These are phyloP conservation scores for Arctocebus calabarensis DNA, from an alignment of 2,797 vertebrate genomes.

Conservation along the genomic window DNA sequence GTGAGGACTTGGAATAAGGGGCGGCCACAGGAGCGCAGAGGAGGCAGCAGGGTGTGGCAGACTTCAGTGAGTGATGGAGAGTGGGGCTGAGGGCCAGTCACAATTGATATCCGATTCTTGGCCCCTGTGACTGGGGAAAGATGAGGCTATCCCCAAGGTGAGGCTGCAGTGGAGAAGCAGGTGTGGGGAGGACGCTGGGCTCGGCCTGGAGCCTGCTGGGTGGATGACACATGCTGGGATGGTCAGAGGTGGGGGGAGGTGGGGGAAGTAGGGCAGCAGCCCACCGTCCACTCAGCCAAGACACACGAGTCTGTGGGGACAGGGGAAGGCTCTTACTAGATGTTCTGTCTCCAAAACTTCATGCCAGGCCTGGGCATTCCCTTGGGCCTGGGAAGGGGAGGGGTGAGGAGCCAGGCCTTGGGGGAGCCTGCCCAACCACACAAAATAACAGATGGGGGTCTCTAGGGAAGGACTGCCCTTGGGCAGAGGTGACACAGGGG, in stretches of 20 bases:
- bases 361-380: constrained; percentile 2
- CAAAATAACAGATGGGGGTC: neutral
- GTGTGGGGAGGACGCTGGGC: no score
- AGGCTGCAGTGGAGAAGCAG: neutral
- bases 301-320: fast-evolving
- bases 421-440: constrained; percentile 65
- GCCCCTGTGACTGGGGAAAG: neutral
- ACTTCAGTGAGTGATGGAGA: neutral
- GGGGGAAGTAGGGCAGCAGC: neutral
- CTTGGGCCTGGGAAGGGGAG: constrained; percentile 16
- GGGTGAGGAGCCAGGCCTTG: neutral
- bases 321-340: neutral
- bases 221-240: neutral
- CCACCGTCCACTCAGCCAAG: no score
- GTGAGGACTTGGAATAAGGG: neutral
- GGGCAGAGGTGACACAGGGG: constrained; percentile 64
- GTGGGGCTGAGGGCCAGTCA: neutral
- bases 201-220: neutral
- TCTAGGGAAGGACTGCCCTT: constrained; percentile 59
- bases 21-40: neutral
- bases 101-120: neutral
- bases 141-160: neutral
- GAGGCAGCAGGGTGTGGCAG: neutral
- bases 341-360: neutral
- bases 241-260: neutral